Conservation (phyloP, 92 coral and sea anemone species). For the Heliopora coerulea region DNA sequence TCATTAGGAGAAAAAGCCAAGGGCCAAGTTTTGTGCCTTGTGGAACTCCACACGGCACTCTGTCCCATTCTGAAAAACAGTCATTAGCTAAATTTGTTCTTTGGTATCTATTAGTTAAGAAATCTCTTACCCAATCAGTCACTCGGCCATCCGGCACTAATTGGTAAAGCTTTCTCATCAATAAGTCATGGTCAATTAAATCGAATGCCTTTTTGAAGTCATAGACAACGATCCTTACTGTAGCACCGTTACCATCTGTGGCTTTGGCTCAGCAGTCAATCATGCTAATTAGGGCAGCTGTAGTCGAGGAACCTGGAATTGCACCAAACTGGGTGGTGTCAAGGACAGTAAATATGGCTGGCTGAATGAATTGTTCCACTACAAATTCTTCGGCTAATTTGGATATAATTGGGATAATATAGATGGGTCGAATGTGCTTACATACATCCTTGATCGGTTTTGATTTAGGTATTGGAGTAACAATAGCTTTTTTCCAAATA, state of each 20-base stretch:
- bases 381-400: background rate
- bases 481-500: background rate
- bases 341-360: background rate
- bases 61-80: conserved; percentile 12
- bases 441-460: background rate
- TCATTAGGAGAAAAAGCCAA: conserved; percentile 22
- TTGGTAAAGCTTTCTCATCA: conserved; percentile 14
- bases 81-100: background rate
- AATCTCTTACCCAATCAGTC: conserved; percentile 24
- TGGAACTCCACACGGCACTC: conserved; percentile 1
- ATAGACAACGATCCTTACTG: background rate
- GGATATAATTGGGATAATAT: background rate
- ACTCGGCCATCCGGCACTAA: conserved; percentile 6
- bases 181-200: conserved; percentile 36
- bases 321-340: background rate
- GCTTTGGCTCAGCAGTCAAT: background rate
- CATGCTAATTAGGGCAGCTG: background rate
- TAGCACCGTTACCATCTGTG: background rate
- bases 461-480: background rate
- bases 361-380: background rate
- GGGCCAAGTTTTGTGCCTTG: conserved; percentile 11
- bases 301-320: background rate
- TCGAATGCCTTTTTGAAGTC: conserved; percentile 44
- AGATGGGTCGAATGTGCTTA: background rate
- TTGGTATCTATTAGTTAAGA: conserved; percentile 22